Base-by-base conservation (phyloP, 2,888 invertebrate species). In the Eristalis tenax region DNA sequence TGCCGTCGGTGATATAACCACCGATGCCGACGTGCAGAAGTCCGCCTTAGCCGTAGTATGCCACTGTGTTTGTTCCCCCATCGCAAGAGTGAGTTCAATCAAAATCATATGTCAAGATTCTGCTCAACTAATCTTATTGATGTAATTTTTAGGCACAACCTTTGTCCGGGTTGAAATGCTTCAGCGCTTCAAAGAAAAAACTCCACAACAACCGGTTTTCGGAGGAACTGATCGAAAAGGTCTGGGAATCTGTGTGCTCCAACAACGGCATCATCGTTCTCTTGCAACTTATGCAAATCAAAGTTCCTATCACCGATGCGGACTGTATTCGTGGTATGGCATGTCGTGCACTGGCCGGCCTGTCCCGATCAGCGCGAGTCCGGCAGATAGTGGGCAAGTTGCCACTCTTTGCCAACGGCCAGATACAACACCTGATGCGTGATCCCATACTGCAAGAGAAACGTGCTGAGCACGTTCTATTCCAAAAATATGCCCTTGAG, bases 381-480 rank as follows among this genome's bases (percentile, higher is more conserved):
- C 94, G 97, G 5, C 99, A 99, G 94, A 99, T 99, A 90, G 96
- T 99, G 83, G 96, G 98, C 90, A 99, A 99, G 93, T 94, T 99
- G 88, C 99, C 99, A 0, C 94, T 99, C 83, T 98, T 99, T 93
- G 97, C 97, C 75, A 97, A 96, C 90, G 98, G 98, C 15, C 98
- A 98, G 92, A 95, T 99, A 90, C 98, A 99, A 93, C 95, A 97
- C 95, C 93, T 99, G 76, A 99, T 99, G 97, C 96, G 98, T 75
- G 99, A 99, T 93, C 99, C 99, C 13, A 98, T 99, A 85, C 94
- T 99, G 0, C 98, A 99, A 93, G 99, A 99, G 93, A 99, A 98
- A 93, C 95, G 98, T 0, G 96, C 97, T 89, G 99, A 99, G 90
- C 99, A 99, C 93, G 97, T 98, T 0, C 96, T 96, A 93, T 99